Base-by-base conservation (phyloP, 2,888 invertebrate species). In the Leptinotarsa juncta region DNA sequence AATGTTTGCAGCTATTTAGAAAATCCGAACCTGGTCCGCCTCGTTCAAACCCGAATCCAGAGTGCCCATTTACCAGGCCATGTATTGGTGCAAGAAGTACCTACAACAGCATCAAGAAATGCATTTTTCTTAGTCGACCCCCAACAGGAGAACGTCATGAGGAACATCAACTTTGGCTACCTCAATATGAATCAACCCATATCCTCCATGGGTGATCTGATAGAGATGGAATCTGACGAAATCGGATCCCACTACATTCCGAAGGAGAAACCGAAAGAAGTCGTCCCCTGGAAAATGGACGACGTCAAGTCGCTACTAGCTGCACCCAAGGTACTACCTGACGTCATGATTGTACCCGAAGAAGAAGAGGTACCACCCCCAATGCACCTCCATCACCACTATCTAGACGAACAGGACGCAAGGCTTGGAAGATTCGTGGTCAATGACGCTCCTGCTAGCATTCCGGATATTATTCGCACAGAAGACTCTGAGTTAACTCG, bases 401-500 rank as follows among this genome's bases (percentile, higher is more conserved):
- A 67, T 3, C n/a, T 78, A 4, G 74, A 76, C 16, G 77, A 77
- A 18, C 50, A 73, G 3, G 77, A 79, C 48, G 70, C n/a, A n/a
- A 65, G 76, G 32, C 42, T 79, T 15, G 79, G 79, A n/a, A 72
- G 78, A 66, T 76, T 70, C 32, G 67, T 79, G 4, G 79, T 77
- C 16, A 57, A 74, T 18, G 78, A 78, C 32, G 48, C 71, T 50
- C 74, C 76, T 42, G 65, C 65, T 12, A 18, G 15, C 51, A 48
- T 32, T n/a, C 65, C 66, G 14, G 80, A 82, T 70, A 73, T 77
- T 65, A 68, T 82, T 50, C 75, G 72, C 65, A 50, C 72, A 66
- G 82, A 81, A 75, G 65, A 74, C 60, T 57, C 57, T 12, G 75
- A 78, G n/a, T 60, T 82, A 66, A 78, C 78, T 20, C 76, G 74